A percentile compares a stretch with the other conserved stretches of the same genome.
phyloP scores from a whole-genome alignment of 37 sponge, comb jelly and placozoan genomes.

The Halichondria panicea region DNA sequence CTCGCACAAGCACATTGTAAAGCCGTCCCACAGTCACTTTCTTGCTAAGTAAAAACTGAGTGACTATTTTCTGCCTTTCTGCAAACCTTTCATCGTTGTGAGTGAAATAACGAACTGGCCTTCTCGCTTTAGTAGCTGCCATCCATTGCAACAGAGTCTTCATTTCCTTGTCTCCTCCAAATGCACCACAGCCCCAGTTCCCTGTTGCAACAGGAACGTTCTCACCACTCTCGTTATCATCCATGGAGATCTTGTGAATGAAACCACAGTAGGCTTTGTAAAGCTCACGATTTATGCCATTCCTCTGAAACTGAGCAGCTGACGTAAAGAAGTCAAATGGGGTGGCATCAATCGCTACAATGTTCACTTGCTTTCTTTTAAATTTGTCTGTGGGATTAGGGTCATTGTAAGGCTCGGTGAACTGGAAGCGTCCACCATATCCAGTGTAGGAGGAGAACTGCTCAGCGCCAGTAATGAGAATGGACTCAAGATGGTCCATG shows the following conservation, averaged over 20 bases:
- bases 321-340: conserved; percentile 10
- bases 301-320: conserved; percentile 13
- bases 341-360: conserved; percentile 79
- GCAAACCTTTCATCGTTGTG: conserved; percentile 35
- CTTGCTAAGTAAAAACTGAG: conserved; percentile 30
- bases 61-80: conserved; percentile 31
- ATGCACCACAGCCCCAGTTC: conserved; percentile 88
- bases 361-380: conserved; percentile 24
- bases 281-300: conserved; percentile 38
- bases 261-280: conserved; percentile 73
- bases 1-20: conserved; percentile 17
- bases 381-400: conserved; percentile 35
- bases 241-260: background rate
- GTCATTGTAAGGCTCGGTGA: conserved; percentile 37
- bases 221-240: background rate
- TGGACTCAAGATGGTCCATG: conserved; percentile 70
- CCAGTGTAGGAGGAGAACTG: conserved; percentile 70
- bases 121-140: conserved; percentile 48
- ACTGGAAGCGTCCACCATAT: conserved; percentile 64
- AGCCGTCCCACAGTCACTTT: conserved; percentile 65
- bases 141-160: conserved; percentile 79
- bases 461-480: conserved; percentile 78
- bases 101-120: conserved; percentile 62
- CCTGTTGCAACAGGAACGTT: conserved; percentile 64
- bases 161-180: conserved; percentile 72